These are phyloP conservation scores for Dascyllus trimaculatus DNA, from an alignment of 2,113 vertebrate genomes.

Conservation along the genomic window DNA sequence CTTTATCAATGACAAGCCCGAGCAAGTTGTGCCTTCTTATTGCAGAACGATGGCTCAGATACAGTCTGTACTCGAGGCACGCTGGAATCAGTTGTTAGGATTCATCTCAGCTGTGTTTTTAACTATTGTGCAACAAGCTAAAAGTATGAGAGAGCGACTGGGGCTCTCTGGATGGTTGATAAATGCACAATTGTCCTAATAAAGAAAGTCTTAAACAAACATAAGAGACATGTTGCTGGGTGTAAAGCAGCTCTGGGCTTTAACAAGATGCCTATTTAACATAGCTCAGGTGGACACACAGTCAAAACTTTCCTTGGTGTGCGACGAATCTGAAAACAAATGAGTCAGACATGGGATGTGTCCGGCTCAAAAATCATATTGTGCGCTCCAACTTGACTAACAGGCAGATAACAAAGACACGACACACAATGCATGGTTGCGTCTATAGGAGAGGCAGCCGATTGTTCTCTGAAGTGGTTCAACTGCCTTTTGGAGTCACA, in stretches of 20 bases:
- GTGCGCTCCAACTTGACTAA: conserved; percentile 53
- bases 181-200: neutral
- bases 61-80: conserved; percentile 1
- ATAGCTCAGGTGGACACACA: conserved; percentile 25
- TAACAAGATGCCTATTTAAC: conserved; percentile 33
- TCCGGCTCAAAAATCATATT: conserved; percentile 24
- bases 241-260: conserved; percentile 29
- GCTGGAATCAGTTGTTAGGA: conserved; percentile 32
- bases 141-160: neutral
- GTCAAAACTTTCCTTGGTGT: conserved; percentile 22
- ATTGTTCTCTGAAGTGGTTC: conserved; percentile 64
- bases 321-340: conserved; percentile 12
- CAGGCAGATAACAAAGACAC: conserved; percentile 56
- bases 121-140: neutral
- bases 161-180: conserved; percentile 3
- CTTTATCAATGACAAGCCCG: conserved; percentile 71
- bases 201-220: neutral
- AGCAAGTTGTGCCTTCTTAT: conserved; percentile 54
- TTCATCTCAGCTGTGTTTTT: conserved; percentile 8
- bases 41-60: conserved; percentile 27
- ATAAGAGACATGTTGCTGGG: neutral
- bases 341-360: conserved; percentile 27
- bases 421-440: conserved; percentile 24
- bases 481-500: conserved; percentile 60
- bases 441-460: conserved; percentile 46